Base-by-base conservation (phyloP, 1,140 invertebrate genomes). In the Formica selysi region DNA sequence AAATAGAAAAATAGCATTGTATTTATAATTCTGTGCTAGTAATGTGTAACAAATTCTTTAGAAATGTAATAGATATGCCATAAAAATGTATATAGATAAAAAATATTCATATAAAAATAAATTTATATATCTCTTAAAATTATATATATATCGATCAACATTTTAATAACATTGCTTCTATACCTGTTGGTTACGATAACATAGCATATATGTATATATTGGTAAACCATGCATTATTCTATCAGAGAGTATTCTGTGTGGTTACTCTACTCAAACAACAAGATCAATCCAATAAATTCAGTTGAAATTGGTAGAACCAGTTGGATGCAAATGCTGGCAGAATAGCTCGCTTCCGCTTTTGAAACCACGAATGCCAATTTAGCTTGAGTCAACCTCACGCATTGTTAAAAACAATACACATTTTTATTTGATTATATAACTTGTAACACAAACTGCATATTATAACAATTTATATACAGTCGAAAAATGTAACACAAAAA, bases 221-320 rank as follows among this genome's bases (percentile, higher is more conserved):
- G 68, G 79, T 83, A 83, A 71, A 83, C 79, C 67, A 81, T 59
- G 26, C 48, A 81, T 73, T 71, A 73, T 83, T 73, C 62, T 61
- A 62, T 74, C 79, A 83, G 57, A 62, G 54, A 74, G 54, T 61
- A 73, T 74, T 61, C 68, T 44, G 57, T 83, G 79, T 44, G 79
- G 79, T 62, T 83, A 61, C 44, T 57, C 78, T 70, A 80, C 64
- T 80, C 78, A 80, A 68, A 83, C 79, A 83, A 62, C 79, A 74
- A 83, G 68, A 83, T 83, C 54, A 83, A 74, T 74, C 38, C 68
- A 83, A 83, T 83, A 83, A 83, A 83, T 83, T 73, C 36, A 61
- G 26, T 41, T 29, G 79, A 61, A 83, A 83, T 83, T 83, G 79
- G 2, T 74, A 83, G 79, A 83, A 74, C 68, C 68, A 83, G 41